Percentiles rank a stretch among this genome's conserved stretches.
Evolutionary conservation across 2,113 vertebrate species (phyloP).

Genomic region (Prionailurus bengalensis): DNA sequence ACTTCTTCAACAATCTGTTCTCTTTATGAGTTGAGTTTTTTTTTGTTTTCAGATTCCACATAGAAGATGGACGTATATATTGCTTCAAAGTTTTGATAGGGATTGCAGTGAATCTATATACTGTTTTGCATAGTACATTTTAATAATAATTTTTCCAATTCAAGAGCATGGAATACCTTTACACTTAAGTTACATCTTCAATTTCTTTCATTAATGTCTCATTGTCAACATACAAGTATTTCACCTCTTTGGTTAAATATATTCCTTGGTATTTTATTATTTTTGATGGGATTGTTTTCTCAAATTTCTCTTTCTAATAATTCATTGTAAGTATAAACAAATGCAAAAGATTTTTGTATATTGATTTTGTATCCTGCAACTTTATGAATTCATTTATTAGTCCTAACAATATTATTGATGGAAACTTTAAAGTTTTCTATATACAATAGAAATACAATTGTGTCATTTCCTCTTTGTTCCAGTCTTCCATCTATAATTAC

Average conservation of each 20-base stretch:
- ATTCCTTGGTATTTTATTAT: background rate
- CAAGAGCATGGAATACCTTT: background rate
- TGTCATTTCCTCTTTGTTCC: background rate
- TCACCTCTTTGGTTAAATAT: background rate
- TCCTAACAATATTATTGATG: background rate
- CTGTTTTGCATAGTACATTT: background rate
- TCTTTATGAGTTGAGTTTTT: background rate
- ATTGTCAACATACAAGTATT: background rate
- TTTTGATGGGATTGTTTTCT: background rate
- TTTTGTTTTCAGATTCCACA: background rate
- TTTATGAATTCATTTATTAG: background rate
- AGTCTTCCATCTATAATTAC: background rate
- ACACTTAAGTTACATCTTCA: background rate
- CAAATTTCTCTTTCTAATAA: background rate
- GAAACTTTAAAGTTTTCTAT: background rate
- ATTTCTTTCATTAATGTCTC: background rate
- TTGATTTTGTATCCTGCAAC: background rate
- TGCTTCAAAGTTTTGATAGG: background rate
- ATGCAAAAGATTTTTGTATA: background rate
- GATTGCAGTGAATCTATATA: background rate
- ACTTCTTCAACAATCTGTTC: background rate
- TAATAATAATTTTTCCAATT: background rate
- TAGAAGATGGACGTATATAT: background rate
- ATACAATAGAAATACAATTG: background rate
- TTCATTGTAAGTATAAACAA: background rate